Evolutionary conservation across 2,113 vertebrate genomes (phyloP).

Genomic region (Garra rufa): DNA sequence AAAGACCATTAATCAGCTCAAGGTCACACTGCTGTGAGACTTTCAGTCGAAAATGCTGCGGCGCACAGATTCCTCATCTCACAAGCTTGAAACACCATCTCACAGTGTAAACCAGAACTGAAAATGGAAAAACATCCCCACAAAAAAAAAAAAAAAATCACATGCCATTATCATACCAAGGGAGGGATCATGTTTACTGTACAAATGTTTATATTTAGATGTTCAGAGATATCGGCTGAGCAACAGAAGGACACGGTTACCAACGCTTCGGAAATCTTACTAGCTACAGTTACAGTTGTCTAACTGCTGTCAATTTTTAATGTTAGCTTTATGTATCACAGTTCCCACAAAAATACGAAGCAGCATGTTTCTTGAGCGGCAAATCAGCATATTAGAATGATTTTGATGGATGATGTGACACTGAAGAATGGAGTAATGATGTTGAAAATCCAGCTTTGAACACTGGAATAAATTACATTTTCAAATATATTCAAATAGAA

Average conservation of each 20-base stretch:
- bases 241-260: constrained; percentile 21
- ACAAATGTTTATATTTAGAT: constrained; percentile 50
- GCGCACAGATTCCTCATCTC: background rate
- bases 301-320: background rate
- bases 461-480: background rate
- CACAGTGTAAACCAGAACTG: background rate
- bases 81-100: background rate
- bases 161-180: constrained; percentile 39
- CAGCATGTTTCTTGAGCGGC: background rate
- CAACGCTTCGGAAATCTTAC: background rate
- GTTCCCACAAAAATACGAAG: background rate
- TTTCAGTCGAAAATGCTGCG: background rate
- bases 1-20: background rate
- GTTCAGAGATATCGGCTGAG: background rate
- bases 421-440: background rate
- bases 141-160: background rate
- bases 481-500: background rate
- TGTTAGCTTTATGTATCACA: background rate
- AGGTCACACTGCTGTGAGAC: background rate
- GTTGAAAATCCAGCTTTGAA: background rate
- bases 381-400: background rate
- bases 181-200: constrained; percentile 46
- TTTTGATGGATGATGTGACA: background rate
- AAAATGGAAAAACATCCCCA: constrained; percentile 9
- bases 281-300: background rate